Conservation (phyloP, 1,140 invertebrate genomes). For the Cyrtorhinus lividipennis region DNA sequence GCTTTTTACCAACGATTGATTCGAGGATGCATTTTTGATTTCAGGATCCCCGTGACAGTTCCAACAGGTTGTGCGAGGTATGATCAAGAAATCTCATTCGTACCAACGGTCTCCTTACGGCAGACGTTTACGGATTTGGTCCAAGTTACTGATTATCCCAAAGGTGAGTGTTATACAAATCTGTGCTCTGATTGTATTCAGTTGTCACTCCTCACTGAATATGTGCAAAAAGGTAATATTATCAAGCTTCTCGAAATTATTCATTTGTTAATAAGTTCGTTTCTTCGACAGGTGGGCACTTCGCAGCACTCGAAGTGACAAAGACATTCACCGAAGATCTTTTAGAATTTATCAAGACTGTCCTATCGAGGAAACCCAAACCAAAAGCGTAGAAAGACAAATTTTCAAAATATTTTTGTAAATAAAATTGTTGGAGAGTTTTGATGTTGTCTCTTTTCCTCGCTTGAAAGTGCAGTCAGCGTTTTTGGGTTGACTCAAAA, state of each 20-base stretch:
- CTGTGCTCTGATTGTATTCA: no score
- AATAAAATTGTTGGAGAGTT: no score
- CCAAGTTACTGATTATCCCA: constrained; percentile 40
- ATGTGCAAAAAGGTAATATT: no score
- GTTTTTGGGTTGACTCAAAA: no score
- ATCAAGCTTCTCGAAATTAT: no score
- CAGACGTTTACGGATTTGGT: constrained; percentile 47
- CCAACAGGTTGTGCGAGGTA: constrained; percentile 50
- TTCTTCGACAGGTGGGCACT: constrained; percentile 80
- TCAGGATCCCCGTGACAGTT: constrained; percentile 42
- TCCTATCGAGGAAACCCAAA: background rate
- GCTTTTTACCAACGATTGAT: no score
- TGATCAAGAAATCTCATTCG: constrained; percentile 42
- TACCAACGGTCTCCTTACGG: constrained; percentile 40
- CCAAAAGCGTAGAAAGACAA: background rate
- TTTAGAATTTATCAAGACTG: constrained; percentile 31
- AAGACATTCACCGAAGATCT: constrained; percentile 49
- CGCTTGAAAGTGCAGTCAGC: no score
- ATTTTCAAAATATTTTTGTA: background rate
- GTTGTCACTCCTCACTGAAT: no score
- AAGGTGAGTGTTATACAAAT: constrained; percentile 24
- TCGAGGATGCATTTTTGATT: no score
- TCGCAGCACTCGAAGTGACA: constrained; percentile 67
- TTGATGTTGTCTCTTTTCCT: no score
- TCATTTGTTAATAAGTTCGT: no score